A percentile compares a stretch with the other conserved stretches of the same genome.
Conservation (phyloP, 2,888 invertebrate genomes). For the Clistopyga incitator region DNA sequence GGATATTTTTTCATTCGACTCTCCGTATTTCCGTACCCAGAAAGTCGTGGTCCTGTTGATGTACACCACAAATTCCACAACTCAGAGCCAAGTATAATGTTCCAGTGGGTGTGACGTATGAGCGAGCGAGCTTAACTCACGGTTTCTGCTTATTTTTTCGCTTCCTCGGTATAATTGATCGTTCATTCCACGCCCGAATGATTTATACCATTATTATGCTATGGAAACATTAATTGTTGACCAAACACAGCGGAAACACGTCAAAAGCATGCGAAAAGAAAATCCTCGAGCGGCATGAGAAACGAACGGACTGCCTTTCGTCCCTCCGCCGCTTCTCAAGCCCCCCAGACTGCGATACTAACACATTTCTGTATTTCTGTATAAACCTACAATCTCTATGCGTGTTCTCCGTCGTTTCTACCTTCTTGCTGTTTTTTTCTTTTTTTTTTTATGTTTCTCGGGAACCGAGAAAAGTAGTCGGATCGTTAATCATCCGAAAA, state of each 20-base stretch:
- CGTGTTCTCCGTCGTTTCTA: constrained; percentile 37
- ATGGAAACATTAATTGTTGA: constrained; percentile 80
- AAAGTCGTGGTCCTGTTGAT: not conserved
- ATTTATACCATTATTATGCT: constrained; percentile 79
- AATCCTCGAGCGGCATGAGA: constrained; percentile 66
- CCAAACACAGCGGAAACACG: constrained; percentile 81
- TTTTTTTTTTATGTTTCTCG: constrained; percentile 63
- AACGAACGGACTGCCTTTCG: constrained; percentile 32
- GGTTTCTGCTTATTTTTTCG: constrained; percentile 27
- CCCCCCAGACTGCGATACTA: not conserved
- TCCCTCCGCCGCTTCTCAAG: constrained; percentile 29
- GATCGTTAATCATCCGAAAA: constrained; percentile 81
- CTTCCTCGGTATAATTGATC: constrained; percentile 55
- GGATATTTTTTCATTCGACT: constrained; percentile 2
- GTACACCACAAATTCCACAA: not conserved
- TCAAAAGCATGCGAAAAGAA: constrained; percentile 78
- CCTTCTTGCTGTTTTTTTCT: constrained; percentile 63
- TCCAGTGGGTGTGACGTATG: constrained; percentile 32
- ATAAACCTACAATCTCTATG: constrained; percentile 24
- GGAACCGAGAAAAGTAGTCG: constrained; percentile 32
- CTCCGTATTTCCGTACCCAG: constrained; percentile 8
- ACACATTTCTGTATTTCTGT: constrained; percentile 5
- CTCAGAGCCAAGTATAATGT: constrained; percentile 8
- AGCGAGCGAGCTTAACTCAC: constrained; percentile 9
- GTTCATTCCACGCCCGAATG: constrained; percentile 72